phyloP scores from a whole-genome alignment of 1,140 invertebrate genomes.

The Cotesia typhae region DNA sequence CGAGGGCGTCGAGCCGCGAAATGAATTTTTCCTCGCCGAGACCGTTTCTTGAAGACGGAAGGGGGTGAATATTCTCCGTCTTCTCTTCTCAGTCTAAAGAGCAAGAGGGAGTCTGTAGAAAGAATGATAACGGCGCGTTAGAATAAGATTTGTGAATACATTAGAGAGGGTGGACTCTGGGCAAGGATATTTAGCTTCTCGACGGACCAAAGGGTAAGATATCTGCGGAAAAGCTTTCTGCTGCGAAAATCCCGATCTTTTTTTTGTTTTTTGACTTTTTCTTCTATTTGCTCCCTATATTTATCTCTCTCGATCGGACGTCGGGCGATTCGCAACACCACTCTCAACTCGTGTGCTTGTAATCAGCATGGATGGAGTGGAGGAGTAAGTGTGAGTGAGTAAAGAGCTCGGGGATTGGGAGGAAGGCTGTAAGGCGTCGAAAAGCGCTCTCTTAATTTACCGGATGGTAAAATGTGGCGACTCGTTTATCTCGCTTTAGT shows the following conservation, averaged over 20 bases:
- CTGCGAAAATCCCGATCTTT: slow-evolving; percentile 7
- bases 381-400: slow-evolving; percentile 5
- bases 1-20: slow-evolving; percentile 41
- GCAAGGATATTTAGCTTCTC: neutral
- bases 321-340: slow-evolving; percentile 27
- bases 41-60: neutral
- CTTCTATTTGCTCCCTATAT: slow-evolving; percentile 20
- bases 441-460: slow-evolving; percentile 38
- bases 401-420: neutral
- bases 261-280: too few relatives aligned
- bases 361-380: slow-evolving; percentile 30
- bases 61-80: neutral
- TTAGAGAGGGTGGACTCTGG: slow-evolving; percentile 38
- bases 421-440: slow-evolving; percentile 31
- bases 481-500: slow-evolving; percentile 32
- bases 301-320: slow-evolving; percentile 40
- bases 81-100: neutral
- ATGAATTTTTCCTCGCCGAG: slow-evolving; percentile 38
- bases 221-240: slow-evolving; percentile 28
- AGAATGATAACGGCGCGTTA: slow-evolving; percentile 43
- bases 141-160: slow-evolving; percentile 49
- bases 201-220: slow-evolving; percentile 12
- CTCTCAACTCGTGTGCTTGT: slow-evolving; percentile 22
- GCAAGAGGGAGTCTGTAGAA: slow-evolving; percentile 29
- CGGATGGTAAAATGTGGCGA: slow-evolving; percentile 35